phyloP scores from a whole-genome alignment of 2,888 invertebrate species.

The Polyommatus iphigenia region DNA sequence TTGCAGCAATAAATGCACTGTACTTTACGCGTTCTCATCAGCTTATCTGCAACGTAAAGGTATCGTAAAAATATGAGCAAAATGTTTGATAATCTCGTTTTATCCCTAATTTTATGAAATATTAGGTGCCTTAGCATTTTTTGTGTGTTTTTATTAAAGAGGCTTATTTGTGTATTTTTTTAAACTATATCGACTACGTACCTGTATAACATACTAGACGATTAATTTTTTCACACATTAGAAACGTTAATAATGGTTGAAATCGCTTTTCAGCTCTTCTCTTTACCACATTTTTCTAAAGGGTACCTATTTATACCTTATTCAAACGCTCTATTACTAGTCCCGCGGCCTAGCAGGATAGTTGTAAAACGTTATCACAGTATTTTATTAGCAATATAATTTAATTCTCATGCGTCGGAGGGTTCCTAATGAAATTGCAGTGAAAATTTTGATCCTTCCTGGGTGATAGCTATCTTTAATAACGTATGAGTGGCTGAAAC shows the following conservation, averaged over 20 bases:
- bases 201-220: too few relatives aligned
- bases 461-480: conserved; percentile 76
- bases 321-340: background rate
- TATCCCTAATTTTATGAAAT: background rate
- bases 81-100: background rate
- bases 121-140: background rate
- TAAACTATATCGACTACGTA: too few relatives aligned
- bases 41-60: conserved; percentile 24
- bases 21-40: conserved; percentile 30
- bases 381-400: conserved; percentile 24
- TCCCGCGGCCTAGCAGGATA: background rate
- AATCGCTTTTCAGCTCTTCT: too few relatives aligned
- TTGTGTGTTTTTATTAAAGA: background rate
- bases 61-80: background rate
- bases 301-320: background rate
- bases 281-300: background rate
- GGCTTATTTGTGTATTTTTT: background rate
- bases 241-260: too few relatives aligned
- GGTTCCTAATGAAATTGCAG: conserved; percentile 68
- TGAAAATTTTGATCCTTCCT: conserved; percentile 73
- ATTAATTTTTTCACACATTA: too few relatives aligned
- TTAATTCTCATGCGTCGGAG: conserved; percentile 22
- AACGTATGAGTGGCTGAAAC: conserved; percentile 72
- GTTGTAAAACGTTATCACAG: conserved; percentile 11
- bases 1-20: conserved; percentile 40